Conservation (phyloP, 2,888 invertebrate genomes). For the Chymomyza fuscimana region DNA sequence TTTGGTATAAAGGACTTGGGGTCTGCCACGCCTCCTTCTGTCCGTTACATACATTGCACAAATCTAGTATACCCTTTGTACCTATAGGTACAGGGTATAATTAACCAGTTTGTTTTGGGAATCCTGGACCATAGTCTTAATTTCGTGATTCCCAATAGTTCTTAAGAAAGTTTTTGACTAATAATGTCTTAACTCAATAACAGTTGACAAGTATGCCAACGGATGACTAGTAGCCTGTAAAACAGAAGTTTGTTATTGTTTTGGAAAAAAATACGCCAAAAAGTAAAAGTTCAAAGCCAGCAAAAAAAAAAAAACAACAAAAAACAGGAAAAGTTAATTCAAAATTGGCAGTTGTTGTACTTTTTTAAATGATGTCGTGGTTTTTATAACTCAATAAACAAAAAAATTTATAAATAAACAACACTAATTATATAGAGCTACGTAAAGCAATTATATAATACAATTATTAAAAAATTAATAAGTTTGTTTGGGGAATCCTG, state of each 20-base stretch:
- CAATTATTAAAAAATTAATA: too few relatives aligned
- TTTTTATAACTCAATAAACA: slow-evolving; percentile 6
- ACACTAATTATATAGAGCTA: too few relatives aligned
- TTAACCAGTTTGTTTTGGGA: background rate
- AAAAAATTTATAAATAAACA: too few relatives aligned
- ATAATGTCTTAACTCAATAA: background rate
- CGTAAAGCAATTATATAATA: too few relatives aligned
- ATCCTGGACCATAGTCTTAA: background rate
- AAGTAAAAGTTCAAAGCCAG: slow-evolving; percentile 28
- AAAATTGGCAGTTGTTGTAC: background rate
- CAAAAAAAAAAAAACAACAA: slow-evolving; percentile 1
- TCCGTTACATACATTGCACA: too few relatives aligned
- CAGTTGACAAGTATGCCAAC: background rate
- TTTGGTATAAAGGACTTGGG: too few relatives aligned
- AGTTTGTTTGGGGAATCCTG: too few relatives aligned
- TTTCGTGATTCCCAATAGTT: too few relatives aligned
- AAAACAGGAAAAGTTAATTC: slow-evolving; percentile 19
- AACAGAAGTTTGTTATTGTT: background rate
- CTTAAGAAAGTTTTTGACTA: too few relatives aligned
- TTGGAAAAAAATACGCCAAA: background rate
- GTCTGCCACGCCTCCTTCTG: too few relatives aligned
- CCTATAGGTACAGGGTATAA: too few relatives aligned
- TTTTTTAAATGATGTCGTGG: slow-evolving; percentile 22
- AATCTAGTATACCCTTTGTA: too few relatives aligned
- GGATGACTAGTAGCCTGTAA: background rate